Evolutionary conservation across 2,113 vertebrate genomes (phyloP).

Genomic region (Notothenia coriiceps): DNA sequence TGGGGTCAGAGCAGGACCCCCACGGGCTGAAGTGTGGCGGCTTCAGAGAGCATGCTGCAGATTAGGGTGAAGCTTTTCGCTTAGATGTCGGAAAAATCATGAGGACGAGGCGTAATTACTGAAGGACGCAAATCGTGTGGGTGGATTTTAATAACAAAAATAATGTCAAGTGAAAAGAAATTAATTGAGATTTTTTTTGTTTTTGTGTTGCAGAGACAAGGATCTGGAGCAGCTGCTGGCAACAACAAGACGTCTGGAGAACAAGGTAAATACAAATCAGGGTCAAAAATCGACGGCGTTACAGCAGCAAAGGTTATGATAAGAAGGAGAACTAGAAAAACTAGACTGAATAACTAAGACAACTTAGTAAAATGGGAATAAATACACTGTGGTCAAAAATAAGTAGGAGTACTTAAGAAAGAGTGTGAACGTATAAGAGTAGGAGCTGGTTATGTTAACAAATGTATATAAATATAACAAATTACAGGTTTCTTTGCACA

Average conservation of each 20-base stretch:
- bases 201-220: slow-evolving; percentile 88
- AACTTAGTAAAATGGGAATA: no score
- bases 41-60: not conserved
- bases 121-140: slow-evolving; percentile 3
- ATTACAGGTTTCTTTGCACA: no score
- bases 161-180: not conserved
- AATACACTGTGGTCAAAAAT: no score
- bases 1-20: not conserved
- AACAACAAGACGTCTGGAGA: slow-evolving; percentile 92
- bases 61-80: slow-evolving; percentile 20
- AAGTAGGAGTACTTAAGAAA: no score
- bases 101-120: slow-evolving; percentile 34
- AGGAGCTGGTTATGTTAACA: no score
- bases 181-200: not conserved
- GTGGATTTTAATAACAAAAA: slow-evolving; percentile 1
- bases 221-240: slow-evolving; percentile 88
- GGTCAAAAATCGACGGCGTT: no score
- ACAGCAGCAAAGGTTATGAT: no score
- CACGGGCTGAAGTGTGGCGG: not conserved
- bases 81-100: slow-evolving; percentile 41
- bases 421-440: no score
- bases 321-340: no score
- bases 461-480: no score
- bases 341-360: no score
- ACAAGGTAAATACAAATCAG: slow-evolving; percentile 86